Base-by-base conservation (phyloP, 2,113 vertebrate species). In the Butastur rufipennis region DNA sequence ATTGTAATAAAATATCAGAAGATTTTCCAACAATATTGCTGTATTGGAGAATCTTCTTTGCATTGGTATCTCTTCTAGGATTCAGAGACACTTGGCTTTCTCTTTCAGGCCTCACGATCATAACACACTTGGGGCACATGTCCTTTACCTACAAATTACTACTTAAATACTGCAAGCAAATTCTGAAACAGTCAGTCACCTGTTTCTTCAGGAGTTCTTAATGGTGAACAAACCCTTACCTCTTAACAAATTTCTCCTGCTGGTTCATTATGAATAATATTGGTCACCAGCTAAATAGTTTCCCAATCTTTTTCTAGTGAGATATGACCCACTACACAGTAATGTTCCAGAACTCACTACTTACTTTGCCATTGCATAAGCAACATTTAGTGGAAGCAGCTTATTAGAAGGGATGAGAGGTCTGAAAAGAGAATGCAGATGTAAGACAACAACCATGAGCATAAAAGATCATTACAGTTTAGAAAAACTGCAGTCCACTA, bases 281-380 rank as follows among this genome's bases (percentile, higher is more conserved):
- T 62, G 26, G n/a, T 71, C 36, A 62, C 16, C 43, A 83, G 56
- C 21, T 77, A 79, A 79, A 52, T 2, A 61, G 38, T 48, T 62
- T 43, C 59, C 23, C 27, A 50, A 9, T 11, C 45, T n/a, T 79
- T 29, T 94, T 50, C 55, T 87, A 29, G 22, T 79, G 81, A 96
- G 42, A 70, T 58, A 19, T 48, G 38, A 70, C 32, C 62, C n/a
- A 38, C 38, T 74, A 66, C 53, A 90, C n/a, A 75, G 19, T 36
- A 56, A n/a, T 34, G 43, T 72, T 79, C n/a, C 20, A 38, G 48
- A 92, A 88, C 79, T 47, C 40, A 70, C 31, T 95, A 98, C 98
- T 98, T 98, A 99, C 99, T 91, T 96, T 73, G 93, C 48, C 77
- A 95, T 34, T 50, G 96, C 55, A 68, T 97, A 98, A 80, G 97